Base-by-base conservation (phyloP, 1,140 invertebrate genomes). In the Trichonephila clavata region DNA sequence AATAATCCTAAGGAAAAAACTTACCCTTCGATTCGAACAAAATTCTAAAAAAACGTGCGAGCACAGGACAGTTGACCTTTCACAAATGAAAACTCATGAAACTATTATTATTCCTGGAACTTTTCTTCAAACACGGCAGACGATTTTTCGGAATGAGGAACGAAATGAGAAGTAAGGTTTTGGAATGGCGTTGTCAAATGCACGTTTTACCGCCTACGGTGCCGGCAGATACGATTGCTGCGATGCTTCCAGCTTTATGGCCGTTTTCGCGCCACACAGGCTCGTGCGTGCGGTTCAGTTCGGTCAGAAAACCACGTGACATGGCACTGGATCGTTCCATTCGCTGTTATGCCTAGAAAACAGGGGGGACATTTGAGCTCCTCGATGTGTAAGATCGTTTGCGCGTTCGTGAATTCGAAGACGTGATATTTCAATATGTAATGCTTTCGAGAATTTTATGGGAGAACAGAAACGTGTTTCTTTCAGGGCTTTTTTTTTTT, bases 301-400 rank as follows among this genome's bases (percentile, higher is more conserved):
- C 43, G 81, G 43, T 50, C 43, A 84, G 43, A 84, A 77, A 84
- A 84, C 81, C 81, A 84, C 81, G 81, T 84, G 81, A 84, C 81
- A 24, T 43, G 24, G 81, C 21, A 57, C 5, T 59, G 81, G 81
- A 84, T n/a, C 43, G 81, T 24, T 84, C 81, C 81, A 84, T 57
- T 84, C 81, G 81, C 81, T 84, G 81, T 81, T 81, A n/a, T 81
- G 80, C 24, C 80, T 21, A 18, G 80, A 81, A 81, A 81, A 50
- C 13, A 39, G 71, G 71, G 27, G 71, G 27, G 27, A 18, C 71
- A 20, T 39, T 18, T 27, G 13, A 18, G 27, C 5, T 27, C 27
- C 39, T 39, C 8, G 80, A 20, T 24, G 20, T 8, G 77, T 21
- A 81, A 20, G 80, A 5, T 21, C 80, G 43, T 81, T 81, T n/a